A percentile compares a stretch with the other conserved stretches of the same genome.
Conservation (phyloP, 2,797 vertebrate species). For the Bufotes viridis region DNA sequence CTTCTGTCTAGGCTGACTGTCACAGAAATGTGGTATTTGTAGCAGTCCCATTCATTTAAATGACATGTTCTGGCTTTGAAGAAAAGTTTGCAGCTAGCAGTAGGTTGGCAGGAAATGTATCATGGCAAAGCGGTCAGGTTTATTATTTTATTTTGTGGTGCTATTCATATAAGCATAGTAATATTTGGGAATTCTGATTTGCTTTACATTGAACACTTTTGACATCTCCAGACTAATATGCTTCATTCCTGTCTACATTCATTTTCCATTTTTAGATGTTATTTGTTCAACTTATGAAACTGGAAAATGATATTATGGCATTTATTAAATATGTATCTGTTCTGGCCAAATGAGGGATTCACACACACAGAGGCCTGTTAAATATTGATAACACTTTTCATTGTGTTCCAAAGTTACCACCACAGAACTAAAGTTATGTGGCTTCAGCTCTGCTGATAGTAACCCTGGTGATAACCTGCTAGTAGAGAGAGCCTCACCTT, state of each 20-base stretch:
- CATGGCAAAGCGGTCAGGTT: neutral
- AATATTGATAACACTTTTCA: conserved; percentile 32
- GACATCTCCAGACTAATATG: conserved; percentile 25
- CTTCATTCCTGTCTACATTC: conserved; percentile 29
- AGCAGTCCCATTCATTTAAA: neutral
- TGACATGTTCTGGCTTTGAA: conserved; percentile 9
- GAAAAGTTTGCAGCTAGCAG: conserved; percentile 27
- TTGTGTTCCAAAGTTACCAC: conserved; percentile 7
- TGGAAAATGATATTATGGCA: conserved; percentile 21
- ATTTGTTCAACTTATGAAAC: conserved; percentile 10
- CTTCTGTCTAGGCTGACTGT: neutral
- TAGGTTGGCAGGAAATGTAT: conserved; percentile 5
- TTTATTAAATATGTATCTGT: conserved; percentile 28
- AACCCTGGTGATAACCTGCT: neutral
- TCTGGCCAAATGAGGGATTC: conserved; percentile 8
- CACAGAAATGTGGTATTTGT: neutral
- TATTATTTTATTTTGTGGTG: conserved; percentile 15
- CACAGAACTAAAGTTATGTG: neutral
- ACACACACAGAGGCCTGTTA: neutral
- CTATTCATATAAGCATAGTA: conserved; percentile 31
- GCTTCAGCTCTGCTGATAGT: neutral
- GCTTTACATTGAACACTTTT: conserved; percentile 26
- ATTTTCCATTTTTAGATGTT: conserved; percentile 31
- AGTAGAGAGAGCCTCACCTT: neutral
- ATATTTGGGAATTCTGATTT: conserved; percentile 29